phyloP scores from a whole-genome alignment of 2,113 vertebrate species.

The Cebus imitator region DNA sequence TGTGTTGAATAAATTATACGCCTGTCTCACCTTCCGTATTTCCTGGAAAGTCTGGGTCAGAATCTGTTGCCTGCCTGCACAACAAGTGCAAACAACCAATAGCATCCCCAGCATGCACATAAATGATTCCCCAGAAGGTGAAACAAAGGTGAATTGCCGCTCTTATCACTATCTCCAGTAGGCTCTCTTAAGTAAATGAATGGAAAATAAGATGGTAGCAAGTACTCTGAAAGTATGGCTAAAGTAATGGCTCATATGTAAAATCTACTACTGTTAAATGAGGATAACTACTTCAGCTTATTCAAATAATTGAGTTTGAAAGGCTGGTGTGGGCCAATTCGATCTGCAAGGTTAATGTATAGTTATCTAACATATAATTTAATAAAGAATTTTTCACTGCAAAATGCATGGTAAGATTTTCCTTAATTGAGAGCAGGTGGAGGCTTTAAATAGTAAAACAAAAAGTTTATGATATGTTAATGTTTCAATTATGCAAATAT shows the following conservation, averaged over 20 bases:
- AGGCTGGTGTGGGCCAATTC: not conserved
- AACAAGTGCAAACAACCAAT: not conserved
- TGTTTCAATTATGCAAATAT: not conserved
- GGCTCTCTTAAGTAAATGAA: not conserved
- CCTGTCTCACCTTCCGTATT: not conserved
- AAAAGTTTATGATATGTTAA: not conserved
- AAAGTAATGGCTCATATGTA: not conserved
- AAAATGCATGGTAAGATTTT: not conserved
- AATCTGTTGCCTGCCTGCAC: not conserved
- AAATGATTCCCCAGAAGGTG: not conserved
- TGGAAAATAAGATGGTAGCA: not conserved
- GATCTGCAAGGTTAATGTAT: not conserved
- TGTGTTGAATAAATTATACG: not conserved
- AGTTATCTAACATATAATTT: not conserved
- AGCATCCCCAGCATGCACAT: not conserved
- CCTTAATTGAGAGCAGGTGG: not conserved
- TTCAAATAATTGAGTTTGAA: not conserved
- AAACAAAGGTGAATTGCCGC: not conserved
- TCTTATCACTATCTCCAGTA: not conserved
- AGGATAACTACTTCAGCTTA: not conserved
- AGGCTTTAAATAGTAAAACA: not conserved
- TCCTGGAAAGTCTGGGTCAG: not conserved
- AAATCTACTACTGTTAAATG: not conserved
- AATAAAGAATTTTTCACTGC: not conserved
- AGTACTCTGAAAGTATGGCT: not conserved